These are phyloP conservation scores for Drosophila teissieri DNA, from an alignment of 1,140 invertebrate species.

Conservation along the genomic window DNA sequence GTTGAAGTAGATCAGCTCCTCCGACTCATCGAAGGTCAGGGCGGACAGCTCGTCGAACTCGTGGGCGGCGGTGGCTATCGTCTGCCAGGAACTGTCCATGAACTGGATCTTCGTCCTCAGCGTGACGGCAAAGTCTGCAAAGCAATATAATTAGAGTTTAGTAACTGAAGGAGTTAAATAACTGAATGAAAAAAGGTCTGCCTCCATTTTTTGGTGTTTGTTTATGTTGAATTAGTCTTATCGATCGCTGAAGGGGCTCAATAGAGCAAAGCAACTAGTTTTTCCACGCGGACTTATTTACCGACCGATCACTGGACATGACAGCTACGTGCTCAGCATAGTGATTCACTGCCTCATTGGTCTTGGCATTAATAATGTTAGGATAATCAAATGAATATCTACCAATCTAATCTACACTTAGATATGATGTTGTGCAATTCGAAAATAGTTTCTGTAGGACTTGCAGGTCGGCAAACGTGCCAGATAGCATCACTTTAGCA, in stretches of 20 bases:
- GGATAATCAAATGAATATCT: not conserved
- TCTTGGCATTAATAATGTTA: not conserved
- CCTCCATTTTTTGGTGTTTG: not conserved
- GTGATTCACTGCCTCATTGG: not conserved
- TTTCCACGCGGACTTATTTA: slow-evolving; percentile 17
- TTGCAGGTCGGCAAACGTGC: slow-evolving; percentile 1
- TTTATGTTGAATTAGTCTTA: not conserved
- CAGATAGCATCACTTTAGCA: not conserved
- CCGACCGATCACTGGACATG: slow-evolving; percentile 16
- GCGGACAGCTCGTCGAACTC: slow-evolving; percentile 86
- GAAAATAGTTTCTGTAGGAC: not conserved
- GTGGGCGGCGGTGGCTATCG: slow-evolving; percentile 85
- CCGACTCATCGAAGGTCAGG: slow-evolving; percentile 88
- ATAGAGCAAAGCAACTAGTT: slow-evolving; percentile 7
- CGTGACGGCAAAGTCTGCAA: slow-evolving; percentile 89
- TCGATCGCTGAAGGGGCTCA: not conserved
- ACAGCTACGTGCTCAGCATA: slow-evolving; percentile 17
- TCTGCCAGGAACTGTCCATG: slow-evolving; percentile 86
- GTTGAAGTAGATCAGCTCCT: slow-evolving; percentile 88
- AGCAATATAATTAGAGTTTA: too few relatives aligned
- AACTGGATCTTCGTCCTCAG: slow-evolving; percentile 88
- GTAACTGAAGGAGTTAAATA: too few relatives aligned
- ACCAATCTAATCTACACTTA: not conserved
- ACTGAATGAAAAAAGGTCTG: too few relatives aligned
- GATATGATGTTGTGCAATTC: not conserved